These are phyloP conservation scores for Cyanocitta stelleri DNA, from an alignment of 2,113 vertebrate genomes.

Conservation along the genomic window DNA sequence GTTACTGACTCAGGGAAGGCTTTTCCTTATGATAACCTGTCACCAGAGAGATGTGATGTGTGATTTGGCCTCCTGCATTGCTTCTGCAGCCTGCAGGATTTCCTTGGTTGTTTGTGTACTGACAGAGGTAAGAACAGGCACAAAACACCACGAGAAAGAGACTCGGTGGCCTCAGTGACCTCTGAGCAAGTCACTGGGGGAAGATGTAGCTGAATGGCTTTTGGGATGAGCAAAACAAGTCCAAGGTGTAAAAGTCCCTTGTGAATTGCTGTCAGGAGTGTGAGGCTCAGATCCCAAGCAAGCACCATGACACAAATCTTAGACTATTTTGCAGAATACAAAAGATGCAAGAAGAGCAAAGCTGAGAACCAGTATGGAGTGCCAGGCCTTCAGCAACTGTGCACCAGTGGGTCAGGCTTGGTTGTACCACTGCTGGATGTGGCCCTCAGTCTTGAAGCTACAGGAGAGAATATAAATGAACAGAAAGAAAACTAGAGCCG, in stretches of 20 bases:
- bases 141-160: not conserved
- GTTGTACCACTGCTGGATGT: not conserved
- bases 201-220: not conserved
- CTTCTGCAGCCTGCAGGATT: not conserved
- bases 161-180: not conserved
- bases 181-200: not conserved
- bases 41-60: not conserved
- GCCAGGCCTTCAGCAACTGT: not conserved
- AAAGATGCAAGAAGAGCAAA: not conserved
- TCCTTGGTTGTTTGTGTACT: not conserved
- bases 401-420: not conserved
- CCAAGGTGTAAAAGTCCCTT: not conserved
- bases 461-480: not conserved
- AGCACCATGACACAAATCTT: not conserved
- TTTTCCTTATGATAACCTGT: not conserved
- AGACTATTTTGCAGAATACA: not conserved
- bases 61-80: not conserved
- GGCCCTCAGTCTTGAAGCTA: not conserved
- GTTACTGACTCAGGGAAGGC: not conserved
- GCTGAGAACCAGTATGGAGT: not conserved
- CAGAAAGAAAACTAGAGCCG: not conserved
- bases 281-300: not conserved
- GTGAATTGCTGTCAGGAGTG: not conserved
- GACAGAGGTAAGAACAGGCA: not conserved
- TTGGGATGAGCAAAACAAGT: not conserved